Evolutionary conservation across 2,113 vertebrate species (phyloP).

Genomic region (Chloroceryle aenea): DNA sequence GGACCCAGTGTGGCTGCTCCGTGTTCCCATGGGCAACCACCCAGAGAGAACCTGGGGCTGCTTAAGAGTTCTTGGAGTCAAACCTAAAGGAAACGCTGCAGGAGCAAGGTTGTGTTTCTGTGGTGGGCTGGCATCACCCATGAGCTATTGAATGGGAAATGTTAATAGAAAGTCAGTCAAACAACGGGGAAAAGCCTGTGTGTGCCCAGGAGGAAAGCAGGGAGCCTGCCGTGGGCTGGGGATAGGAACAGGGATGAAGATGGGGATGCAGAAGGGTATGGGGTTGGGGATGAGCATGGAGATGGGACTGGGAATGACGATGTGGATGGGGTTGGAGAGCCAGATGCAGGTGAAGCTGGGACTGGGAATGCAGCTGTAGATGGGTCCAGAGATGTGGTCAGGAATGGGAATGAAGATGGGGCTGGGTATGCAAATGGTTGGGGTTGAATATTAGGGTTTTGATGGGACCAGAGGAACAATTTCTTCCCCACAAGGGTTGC

Average conservation of each 20-base stretch:
- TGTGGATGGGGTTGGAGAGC: neutral
- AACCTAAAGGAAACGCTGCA: neutral
- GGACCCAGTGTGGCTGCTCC: neutral
- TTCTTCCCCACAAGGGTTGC: neutral
- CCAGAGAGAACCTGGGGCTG: neutral
- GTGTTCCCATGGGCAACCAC: neutral
- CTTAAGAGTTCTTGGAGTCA: neutral
- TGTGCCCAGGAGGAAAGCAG: neutral
- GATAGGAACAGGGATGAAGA: neutral
- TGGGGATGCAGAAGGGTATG: neutral
- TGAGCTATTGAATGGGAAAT: neutral
- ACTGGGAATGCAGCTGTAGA: neutral
- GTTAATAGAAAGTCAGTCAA: neutral
- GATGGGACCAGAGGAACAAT: neutral
- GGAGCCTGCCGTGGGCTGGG: neutral
- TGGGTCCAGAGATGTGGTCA: neutral
- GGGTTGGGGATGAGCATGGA: neutral
- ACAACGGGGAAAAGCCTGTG: neutral
- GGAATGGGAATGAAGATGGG: neutral
- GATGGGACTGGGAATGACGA: neutral
- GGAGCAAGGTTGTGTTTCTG: neutral
- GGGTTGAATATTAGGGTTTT: neutral
- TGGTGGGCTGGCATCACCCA: neutral
- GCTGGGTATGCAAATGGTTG: rapidly evolving
- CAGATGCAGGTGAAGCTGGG: neutral